Conservation (phyloP, 2,113 vertebrate genomes). For the Tauraco erythrolophus region DNA sequence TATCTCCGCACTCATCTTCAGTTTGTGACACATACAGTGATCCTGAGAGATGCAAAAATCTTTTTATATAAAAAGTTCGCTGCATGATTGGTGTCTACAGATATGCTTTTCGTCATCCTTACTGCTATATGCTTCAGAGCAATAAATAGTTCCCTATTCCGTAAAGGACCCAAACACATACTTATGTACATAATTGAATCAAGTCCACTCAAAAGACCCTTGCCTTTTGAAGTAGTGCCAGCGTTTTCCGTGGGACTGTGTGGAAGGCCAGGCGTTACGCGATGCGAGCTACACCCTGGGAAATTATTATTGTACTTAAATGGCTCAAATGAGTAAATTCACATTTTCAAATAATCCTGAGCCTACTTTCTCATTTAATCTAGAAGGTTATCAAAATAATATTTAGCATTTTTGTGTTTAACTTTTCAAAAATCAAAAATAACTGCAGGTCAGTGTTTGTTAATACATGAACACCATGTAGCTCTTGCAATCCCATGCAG, state of each 20-base stretch:
- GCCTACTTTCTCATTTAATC: background rate
- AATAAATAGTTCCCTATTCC: background rate
- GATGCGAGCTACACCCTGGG: background rate
- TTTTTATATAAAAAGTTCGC: background rate
- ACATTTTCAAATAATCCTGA: background rate
- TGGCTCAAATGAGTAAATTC: background rate
- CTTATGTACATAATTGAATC: background rate
- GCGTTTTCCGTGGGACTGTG: fast-evolving
- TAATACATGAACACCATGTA: background rate
- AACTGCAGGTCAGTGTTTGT: background rate
- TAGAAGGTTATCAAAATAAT: background rate
- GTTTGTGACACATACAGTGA: background rate
- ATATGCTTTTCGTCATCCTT: background rate
- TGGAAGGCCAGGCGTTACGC: background rate
- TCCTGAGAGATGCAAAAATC: background rate
- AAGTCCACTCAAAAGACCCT: background rate
- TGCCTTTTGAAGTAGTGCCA: background rate
- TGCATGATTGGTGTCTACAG: background rate
- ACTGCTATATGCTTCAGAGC: background rate
- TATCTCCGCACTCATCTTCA: background rate
- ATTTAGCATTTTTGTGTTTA: background rate
- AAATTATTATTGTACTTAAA: background rate
- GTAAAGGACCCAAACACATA: background rate
- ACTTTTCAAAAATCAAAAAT: background rate
- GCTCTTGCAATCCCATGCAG: background rate